A percentile compares a stretch with the other conserved stretches of the same genome.
Conservation (phyloP, 2,113 vertebrate species). For the Syrrhaptes paradoxus region DNA sequence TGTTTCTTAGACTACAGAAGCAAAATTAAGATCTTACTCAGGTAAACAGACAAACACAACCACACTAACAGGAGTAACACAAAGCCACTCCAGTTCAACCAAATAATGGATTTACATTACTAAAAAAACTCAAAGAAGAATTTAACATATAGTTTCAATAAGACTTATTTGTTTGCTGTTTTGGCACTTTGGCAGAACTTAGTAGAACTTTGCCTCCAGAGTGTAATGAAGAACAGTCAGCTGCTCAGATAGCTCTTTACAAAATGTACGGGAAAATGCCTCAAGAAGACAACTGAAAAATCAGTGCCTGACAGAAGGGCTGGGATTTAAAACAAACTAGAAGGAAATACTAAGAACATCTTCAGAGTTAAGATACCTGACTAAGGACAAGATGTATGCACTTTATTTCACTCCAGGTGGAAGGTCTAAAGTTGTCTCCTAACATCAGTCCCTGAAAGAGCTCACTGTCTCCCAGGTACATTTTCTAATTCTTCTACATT, state of each 20-base stretch:
- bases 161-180: not conserved
- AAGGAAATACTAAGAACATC: not conserved
- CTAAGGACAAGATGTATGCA: not conserved
- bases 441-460: not conserved
- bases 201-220: not conserved
- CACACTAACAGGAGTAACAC: not conserved
- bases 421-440: not conserved
- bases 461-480: not conserved
- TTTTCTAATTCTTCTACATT: not conserved
- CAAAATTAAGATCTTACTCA: not conserved
- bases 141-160: not conserved
- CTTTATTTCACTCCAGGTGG: not conserved
- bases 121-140: not conserved
- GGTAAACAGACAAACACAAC: not conserved
- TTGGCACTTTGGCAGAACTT: not conserved
- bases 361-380: not conserved
- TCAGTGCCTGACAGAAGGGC: not conserved
- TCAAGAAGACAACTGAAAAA: not conserved
- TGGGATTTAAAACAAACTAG: not conserved
- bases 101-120: not conserved
- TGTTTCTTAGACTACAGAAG: not conserved
- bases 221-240: not conserved
- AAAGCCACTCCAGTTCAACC: not conserved
- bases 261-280: not conserved
- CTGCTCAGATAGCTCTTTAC: not conserved